These are phyloP conservation scores for Strigamia transsilvanica DNA, from an alignment of 2,888 invertebrate genomes.

Conservation along the genomic window DNA sequence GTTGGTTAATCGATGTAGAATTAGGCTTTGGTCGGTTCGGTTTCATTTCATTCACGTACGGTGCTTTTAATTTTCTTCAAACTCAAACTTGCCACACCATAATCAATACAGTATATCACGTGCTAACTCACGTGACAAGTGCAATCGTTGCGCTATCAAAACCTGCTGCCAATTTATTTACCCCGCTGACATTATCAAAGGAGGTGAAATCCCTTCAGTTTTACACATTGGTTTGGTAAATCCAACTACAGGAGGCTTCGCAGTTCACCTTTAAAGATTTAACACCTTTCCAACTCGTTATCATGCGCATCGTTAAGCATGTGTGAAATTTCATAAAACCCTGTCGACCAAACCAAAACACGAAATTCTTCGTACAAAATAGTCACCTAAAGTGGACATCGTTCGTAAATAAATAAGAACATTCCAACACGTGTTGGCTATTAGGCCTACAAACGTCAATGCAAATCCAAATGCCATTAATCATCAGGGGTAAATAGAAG, in stretches of 20 bases:
- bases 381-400: conserved; percentile 6
- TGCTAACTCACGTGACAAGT: neutral
- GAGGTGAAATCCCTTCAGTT: neutral
- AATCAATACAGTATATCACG: neutral
- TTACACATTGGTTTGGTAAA: neutral
- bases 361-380: neutral
- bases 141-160: neutral
- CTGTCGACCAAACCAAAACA: conserved; percentile 19
- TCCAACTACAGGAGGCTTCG: too few species aligned
- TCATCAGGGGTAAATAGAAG: neutral
- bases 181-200: conserved; percentile 1
- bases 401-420: conserved; percentile 2
- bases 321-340: conserved; percentile 48
- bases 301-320: conserved; percentile 37
- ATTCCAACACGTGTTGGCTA: neutral
- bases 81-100: neutral
- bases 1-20: too few species aligned
- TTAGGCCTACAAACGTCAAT: conserved; percentile 1
- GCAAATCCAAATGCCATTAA: conserved; percentile 31
- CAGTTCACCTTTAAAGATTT: conserved; percentile 27
- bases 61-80: too few species aligned
- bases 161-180: conserved; percentile 13
- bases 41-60: too few species aligned
- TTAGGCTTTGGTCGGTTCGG: too few species aligned
- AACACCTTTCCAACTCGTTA: conserved; percentile 44